A percentile compares a stretch with the other conserved stretches of the same genome.
phyloP scores from a whole-genome alignment of 92 coral and sea anemone species.

The Diadumene lineata region DNA sequence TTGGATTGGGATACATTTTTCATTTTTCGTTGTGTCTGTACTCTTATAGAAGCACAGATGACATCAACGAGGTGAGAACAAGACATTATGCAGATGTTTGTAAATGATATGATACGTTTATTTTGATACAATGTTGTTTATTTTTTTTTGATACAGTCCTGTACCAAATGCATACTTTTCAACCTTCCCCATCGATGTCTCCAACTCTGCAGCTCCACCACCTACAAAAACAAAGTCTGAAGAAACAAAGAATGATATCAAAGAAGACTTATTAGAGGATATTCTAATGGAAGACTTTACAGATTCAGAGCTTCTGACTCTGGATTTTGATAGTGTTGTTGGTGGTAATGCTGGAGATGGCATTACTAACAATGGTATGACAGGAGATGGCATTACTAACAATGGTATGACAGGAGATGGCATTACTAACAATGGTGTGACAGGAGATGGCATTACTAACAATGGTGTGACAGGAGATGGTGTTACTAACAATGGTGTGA shows the following conservation, averaged over 20 bases:
- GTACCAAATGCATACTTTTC: conserved; percentile 85
- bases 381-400: background rate
- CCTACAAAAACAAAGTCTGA: conserved; percentile 8
- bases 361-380: background rate
- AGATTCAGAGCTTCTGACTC: conserved; percentile 31
- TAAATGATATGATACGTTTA: background rate
- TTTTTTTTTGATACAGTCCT: conserved; percentile 52
- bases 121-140: background rate
- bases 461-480: background rate
- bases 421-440: background rate
- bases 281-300: conserved; percentile 16
- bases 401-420: background rate
- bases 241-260: background rate
- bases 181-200: conserved; percentile 12
- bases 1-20: too few species aligned
- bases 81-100: too few species aligned
- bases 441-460: background rate
- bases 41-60: too few species aligned
- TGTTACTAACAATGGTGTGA: background rate
- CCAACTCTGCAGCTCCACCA: background rate
- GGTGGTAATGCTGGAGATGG: background rate
- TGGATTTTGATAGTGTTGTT: background rate
- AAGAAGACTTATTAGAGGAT: background rate
- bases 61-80: too few species aligned
- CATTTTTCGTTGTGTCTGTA: too few species aligned